Base-by-base conservation (phyloP, 2,797 vertebrate genomes). In the Propithecus deckenii region DNA sequence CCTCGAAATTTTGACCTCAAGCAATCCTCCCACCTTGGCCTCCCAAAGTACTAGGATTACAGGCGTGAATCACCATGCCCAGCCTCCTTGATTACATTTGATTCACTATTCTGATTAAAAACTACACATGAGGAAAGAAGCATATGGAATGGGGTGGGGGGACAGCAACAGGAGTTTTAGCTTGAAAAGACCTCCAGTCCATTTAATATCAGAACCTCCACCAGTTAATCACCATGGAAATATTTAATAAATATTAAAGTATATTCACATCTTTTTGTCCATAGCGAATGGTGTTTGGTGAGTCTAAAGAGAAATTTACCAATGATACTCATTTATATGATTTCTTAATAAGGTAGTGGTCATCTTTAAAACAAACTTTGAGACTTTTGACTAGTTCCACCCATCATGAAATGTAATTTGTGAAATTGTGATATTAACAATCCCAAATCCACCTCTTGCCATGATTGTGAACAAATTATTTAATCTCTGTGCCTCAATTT, bases 361-460 rank as follows among this genome's bases (percentile, higher is more conserved):
- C n/a, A 46, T 74, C 86, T 88, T 74, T 57, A 94, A 92, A 69
- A 4, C 6, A 57, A 76, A 59, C 7, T 63, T n/a, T 81, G 23
- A 95, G 57, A 76, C 1, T 79, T 81, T 86, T 35, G 25, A 95
- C 32, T 75, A 63, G 32, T 18, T 61, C 38, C 15, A 69, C 5
- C 50, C 28, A 91, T 61, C 41, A 52, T 78, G 5, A 94, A 72
- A 57, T 38, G 7, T 22, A 93, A 71, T 50, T 67, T 87, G 38
- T 59, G 14, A 90, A 96, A 80, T 38, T 57, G 23, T 30, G 63
- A 74, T 94, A 23, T 41, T 79, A 84, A 84, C 89, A 91, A 89
- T 25, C 32, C 13, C 35, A 89, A 11, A 85, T 85, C 46, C 8
- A 84, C 38, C 67, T 48, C 10, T 83, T 86, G 18, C 25, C 55